These are phyloP conservation scores for Luscinia luscinia DNA, from an alignment of 2,797 vertebrate genomes.

Conservation along the genomic window DNA sequence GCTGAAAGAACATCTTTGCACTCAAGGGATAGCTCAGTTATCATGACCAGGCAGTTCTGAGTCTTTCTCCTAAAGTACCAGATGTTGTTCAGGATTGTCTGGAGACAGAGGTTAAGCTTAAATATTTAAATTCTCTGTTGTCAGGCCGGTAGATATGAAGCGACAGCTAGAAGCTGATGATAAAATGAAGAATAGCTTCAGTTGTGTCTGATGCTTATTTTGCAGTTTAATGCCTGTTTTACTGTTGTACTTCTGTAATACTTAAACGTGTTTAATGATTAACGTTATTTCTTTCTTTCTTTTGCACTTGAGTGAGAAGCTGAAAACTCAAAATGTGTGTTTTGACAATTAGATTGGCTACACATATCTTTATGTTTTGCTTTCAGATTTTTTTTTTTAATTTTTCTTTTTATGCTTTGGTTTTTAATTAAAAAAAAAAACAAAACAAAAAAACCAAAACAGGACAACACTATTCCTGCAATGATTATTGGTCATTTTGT, in stretches of 20 bases:
- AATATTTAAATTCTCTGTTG: background rate
- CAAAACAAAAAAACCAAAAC: rapidly evolving
- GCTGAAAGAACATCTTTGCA: slow-evolving; percentile 42
- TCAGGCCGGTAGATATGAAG: background rate
- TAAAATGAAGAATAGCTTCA: background rate
- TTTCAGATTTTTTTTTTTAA: background rate
- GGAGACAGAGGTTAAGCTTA: slow-evolving; percentile 10
- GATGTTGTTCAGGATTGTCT: background rate
- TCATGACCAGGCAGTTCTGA: slow-evolving; percentile 18
- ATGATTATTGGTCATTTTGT: background rate
- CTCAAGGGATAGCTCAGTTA: background rate
- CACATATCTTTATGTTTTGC: background rate
- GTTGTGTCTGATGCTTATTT: background rate
- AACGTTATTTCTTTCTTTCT: background rate
- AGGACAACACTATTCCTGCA: background rate
- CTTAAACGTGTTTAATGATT: background rate
- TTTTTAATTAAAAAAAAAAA: background rate
- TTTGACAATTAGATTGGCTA: background rate
- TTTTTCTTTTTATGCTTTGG: background rate
- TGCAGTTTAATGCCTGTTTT: background rate
- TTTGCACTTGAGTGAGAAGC: background rate
- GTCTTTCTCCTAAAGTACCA: background rate
- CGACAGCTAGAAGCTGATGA: background rate
- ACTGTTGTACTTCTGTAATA: background rate
- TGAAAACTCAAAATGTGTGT: background rate